Evolutionary conservation across 2,888 invertebrate species (phyloP).

Genomic region (Bruchidius siliquastri): DNA sequence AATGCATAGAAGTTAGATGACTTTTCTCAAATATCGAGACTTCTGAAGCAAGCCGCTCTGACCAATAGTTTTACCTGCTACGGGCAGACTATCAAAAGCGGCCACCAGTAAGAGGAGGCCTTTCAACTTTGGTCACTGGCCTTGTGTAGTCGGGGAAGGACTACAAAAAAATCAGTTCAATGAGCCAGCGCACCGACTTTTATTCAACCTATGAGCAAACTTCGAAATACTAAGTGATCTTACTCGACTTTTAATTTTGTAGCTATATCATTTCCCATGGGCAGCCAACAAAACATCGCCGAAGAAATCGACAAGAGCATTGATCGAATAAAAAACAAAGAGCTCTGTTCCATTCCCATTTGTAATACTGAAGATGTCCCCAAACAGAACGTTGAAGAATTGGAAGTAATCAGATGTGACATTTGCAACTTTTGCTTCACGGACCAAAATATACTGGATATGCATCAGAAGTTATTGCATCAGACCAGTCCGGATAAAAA

Average conservation of each 20-base stretch:
- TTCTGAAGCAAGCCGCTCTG: too few relatives aligned
- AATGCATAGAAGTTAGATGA: too few relatives aligned
- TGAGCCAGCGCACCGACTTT: too few relatives aligned
- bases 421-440: slow-evolving; percentile 70
- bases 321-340: slow-evolving; percentile 6
- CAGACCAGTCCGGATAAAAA: slow-evolving; percentile 41
- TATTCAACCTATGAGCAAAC: too few relatives aligned
- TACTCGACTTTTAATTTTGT: not conserved
- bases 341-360: not conserved
- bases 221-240: too few relatives aligned
- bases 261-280: not conserved
- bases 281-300: slow-evolving; percentile 11
- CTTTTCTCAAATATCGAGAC: too few relatives aligned
- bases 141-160: too few relatives aligned
- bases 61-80: too few relatives aligned
- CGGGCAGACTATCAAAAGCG: too few relatives aligned
- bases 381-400: not conserved
- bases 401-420: slow-evolving; percentile 51
- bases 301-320: slow-evolving; percentile 35
- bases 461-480: slow-evolving; percentile 73
- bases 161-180: too few relatives aligned
- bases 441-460: slow-evolving; percentile 63
- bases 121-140: too few relatives aligned
- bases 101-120: too few relatives aligned
- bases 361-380: not conserved